Evolutionary conservation across 1,140 invertebrate species (phyloP), one percentile per base, ranked within the genome.

Genomic region (Diabrotica undecimpunctata): DNA sequence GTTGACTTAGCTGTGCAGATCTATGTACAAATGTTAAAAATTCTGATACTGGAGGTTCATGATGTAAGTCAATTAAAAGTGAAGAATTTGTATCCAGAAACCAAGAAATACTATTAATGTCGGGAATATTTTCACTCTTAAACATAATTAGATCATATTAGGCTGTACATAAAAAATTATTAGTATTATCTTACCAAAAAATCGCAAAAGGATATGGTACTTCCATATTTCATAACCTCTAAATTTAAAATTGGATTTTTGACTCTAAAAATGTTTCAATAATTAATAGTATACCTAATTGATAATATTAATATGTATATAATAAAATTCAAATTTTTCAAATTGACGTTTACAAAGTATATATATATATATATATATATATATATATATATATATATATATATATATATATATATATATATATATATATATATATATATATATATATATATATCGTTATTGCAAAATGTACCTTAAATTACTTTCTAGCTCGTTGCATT

Each of bases 21-120:
- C 81, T 75, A 76, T 90, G 87, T 55, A 90, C 81, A 51, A 86
- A 83, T 63, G 85, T 83, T 58, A 83, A 75, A 66, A 90, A 84
- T 74, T 90, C 87, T 38, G 81, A 81, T 0, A 89, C 83, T 0
- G 88, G 88, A n/a, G 84, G 79, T 70, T 86, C 88, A 53, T 80
- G 77, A 0, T 82, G 82, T 6, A 88, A 76, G 39, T 81, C 78
- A 10, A 94, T 84, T 0, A 92, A 79, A 25, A 89, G 84, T 69
- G 86, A 82, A 0, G 90, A 85, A 70, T 92, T 85, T 73, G 90
- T 88, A 1, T 87, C 84, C 14, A 94, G 77, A n/a, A 94, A 77
- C 90, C 90, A 94, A 0, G 87, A 86, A 41, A 93, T 78, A 63
- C 90, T 86, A 35, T 91, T 87, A 4, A 83, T 87, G 76, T 92